These are phyloP conservation scores for Drosophila lacertosa DNA, from an alignment of 1,140 invertebrate genomes.

Conservation along the genomic window DNA sequence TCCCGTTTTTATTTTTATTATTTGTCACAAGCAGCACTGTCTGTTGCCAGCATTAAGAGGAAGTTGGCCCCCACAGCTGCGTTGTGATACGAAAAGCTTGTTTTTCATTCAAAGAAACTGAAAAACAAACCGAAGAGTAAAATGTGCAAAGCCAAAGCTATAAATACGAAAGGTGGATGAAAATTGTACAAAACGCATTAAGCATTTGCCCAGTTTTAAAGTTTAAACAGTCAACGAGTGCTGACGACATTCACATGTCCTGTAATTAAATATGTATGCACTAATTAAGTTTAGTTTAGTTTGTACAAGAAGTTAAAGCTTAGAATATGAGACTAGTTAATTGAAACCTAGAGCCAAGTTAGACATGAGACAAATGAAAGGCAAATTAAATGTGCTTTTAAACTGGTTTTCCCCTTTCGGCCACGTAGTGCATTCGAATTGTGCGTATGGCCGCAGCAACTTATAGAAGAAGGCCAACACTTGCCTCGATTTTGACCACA, in stretches of 20 bases:
- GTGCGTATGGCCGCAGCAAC: not conserved
- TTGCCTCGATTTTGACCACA: conserved; percentile 21
- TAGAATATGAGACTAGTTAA: too few species aligned
- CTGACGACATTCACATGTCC: not conserved
- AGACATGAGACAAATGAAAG: too few species aligned
- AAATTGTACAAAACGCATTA: conserved; percentile 9
- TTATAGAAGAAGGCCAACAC: conserved; percentile 20
- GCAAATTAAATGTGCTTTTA: not conserved
- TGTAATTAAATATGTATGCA: not conserved
- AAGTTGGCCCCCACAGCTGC: conserved; percentile 3
- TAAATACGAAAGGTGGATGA: not conserved
- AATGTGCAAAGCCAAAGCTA: conserved; percentile 1
- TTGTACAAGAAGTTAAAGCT: too few species aligned
- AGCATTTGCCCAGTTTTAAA: not conserved
- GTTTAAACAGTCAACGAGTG: not conserved
- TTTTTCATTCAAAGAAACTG: conserved; percentile 9
- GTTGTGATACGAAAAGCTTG: conserved; percentile 20
- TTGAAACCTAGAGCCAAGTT: too few species aligned
- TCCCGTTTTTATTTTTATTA: too few species aligned
- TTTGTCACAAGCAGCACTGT: too few species aligned
- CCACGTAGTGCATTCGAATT: not conserved
- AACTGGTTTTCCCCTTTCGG: not conserved
- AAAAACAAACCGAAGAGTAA: conserved; percentile 2
- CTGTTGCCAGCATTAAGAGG: conserved; percentile 1
- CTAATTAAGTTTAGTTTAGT: too few species aligned